Percentiles rank a stretch among this genome's conserved stretches.
phyloP scores from a whole-genome alignment of 2,113 vertebrate genomes.

The Mobula hypostoma region DNA sequence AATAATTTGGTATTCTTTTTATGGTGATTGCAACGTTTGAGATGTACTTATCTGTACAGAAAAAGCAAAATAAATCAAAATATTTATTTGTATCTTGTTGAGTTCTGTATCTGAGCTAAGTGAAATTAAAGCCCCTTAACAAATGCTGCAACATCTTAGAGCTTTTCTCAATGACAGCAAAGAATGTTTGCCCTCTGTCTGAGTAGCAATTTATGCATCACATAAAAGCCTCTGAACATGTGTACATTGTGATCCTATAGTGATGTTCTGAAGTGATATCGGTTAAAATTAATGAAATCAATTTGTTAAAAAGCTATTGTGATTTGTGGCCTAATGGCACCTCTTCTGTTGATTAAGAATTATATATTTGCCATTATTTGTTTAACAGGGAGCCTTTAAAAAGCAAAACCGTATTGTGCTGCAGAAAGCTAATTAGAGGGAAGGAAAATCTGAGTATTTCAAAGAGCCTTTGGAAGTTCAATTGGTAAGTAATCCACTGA shows the following conservation, averaged over 20 bases:
- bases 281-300: background rate
- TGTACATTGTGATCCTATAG: background rate
- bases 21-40: background rate
- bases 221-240: background rate
- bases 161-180: background rate
- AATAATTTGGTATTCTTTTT: background rate
- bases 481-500: slow-evolving; percentile 22
- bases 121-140: background rate
- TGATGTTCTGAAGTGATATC: background rate
- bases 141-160: background rate
- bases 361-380: slow-evolving; percentile 1
- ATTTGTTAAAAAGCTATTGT: background rate
- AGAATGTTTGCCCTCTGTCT: background rate
- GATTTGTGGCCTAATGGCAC: background rate
- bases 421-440: background rate
- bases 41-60: background rate
- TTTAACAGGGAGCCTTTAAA: slow-evolving; percentile 3
- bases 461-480: background rate
- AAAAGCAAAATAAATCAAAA: background rate
- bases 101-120: background rate
- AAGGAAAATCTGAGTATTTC: background rate
- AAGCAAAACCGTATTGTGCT: background rate
- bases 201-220: background rate
- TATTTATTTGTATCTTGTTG: background rate
- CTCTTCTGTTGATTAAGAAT: background rate